A percentile compares a stretch with the other conserved stretches of the same genome.
Conservation (phyloP, 1,140 invertebrate species). For the Apis dorsata region DNA sequence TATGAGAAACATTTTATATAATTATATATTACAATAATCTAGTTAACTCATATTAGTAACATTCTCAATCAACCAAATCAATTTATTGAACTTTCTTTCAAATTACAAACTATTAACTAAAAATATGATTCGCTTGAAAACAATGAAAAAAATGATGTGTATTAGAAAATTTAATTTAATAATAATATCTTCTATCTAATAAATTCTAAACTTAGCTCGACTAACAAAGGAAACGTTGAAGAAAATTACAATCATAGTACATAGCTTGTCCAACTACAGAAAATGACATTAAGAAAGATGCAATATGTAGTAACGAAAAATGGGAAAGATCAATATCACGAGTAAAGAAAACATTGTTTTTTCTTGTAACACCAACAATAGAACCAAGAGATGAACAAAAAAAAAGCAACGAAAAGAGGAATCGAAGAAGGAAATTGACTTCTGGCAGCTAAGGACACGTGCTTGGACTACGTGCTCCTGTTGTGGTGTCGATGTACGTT, state of each 20-base stretch:
- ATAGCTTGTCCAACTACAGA: neutral
- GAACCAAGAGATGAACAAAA: neutral
- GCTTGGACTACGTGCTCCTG: slow-evolving; percentile 64
- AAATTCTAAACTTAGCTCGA: neutral
- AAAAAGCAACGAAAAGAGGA: slow-evolving; percentile 14
- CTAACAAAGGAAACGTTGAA: neutral
- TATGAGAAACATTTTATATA: too few relatives aligned
- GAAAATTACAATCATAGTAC: slow-evolving; percentile 1
- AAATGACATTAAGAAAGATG: neutral
- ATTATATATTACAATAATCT: neutral
- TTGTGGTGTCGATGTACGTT: slow-evolving; percentile 40
- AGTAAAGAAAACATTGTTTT: slow-evolving; percentile 3
- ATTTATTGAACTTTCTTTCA: rapidly evolving
- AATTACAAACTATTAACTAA: neutral
- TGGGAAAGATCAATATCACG: neutral
- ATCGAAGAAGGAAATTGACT: slow-evolving; percentile 71
- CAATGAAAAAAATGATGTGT: neutral
- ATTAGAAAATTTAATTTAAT: slow-evolving; percentile 7
- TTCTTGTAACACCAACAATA: neutral
- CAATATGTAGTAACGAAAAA: neutral
- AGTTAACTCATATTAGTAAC: neutral
- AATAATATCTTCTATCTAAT: neutral
- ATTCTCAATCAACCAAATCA: neutral
- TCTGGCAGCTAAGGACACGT: slow-evolving; percentile 69
- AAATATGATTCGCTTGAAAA: neutral